Evolutionary conservation across 30 jellyfish, hydroid and myxozoan species (phyloP).

Genomic region (Nemopilema nomurai): DNA sequence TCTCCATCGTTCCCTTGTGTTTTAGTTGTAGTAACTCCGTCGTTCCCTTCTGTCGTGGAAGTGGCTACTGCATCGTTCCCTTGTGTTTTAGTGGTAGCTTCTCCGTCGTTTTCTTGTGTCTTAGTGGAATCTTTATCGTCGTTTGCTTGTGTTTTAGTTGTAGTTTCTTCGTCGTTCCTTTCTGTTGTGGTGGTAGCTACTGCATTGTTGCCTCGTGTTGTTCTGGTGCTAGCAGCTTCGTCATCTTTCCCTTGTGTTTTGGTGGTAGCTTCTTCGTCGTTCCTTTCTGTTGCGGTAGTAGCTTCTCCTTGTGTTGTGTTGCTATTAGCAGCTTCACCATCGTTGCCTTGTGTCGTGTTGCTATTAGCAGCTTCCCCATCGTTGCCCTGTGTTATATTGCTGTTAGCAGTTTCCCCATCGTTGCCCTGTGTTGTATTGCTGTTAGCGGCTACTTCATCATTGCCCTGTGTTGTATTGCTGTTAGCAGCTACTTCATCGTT

Average conservation of each 20-base stretch:
- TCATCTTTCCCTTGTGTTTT: slow-evolving; percentile 7
- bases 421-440: neutral
- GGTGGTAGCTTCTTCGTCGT: neutral
- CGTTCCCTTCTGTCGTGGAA: too few species aligned
- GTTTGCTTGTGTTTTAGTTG: slow-evolving; percentile 7
- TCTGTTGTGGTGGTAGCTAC: too few species aligned
- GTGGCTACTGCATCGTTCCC: neutral
- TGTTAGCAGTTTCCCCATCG: slow-evolving; percentile 3
- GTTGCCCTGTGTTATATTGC: neutral
- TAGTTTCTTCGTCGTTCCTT: too few species aligned
- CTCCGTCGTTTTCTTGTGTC: neutral
- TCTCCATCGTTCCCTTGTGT: slow-evolving; percentile 6
- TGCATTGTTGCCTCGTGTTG: too few species aligned
- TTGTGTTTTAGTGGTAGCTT: neutral
- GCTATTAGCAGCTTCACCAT: slow-evolving; percentile 3
- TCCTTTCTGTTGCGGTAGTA: neutral
- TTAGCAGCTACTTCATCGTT: too few species aligned
- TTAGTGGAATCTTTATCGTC: too few species aligned
- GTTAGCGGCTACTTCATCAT: neutral
- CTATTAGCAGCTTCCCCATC: slow-evolving; percentile 2
- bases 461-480: too few species aligned
- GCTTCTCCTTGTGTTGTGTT: neutral
- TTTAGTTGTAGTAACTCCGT: neutral
- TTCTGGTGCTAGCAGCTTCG: neutral
- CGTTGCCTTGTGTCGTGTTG: neutral